These are phyloP conservation scores for Struthio camelus DNA, from an alignment of 2,113 vertebrate genomes.

Conservation along the genomic window DNA sequence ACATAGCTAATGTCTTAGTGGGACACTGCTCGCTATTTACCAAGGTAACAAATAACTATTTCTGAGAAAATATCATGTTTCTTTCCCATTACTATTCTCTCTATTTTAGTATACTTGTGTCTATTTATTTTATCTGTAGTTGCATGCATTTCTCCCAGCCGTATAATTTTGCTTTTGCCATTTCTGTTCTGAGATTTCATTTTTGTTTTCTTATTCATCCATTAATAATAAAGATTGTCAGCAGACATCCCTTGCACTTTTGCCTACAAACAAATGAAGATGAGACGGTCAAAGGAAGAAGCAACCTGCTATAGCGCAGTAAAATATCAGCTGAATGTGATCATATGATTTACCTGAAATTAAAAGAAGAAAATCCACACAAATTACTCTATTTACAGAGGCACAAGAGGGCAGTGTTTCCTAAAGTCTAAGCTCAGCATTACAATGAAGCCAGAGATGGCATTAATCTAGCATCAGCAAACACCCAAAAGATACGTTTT, in stretches of 20 bases:
- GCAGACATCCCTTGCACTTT: not conserved
- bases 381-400: not conserved
- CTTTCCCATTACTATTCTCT: not conserved
- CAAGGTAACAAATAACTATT: not conserved
- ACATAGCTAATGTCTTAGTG: not conserved
- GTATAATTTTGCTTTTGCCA: not conserved
- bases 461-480: not conserved
- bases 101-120: not conserved
- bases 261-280: not conserved
- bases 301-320: not conserved
- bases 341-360: not conserved
- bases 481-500: not conserved
- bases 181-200: not conserved
- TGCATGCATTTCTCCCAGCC: not conserved
- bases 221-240: not conserved
- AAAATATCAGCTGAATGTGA: not conserved
- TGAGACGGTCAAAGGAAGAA: not conserved
- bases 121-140: not conserved
- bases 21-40: not conserved
- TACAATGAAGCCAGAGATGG: not conserved
- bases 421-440: constrained; percentile 18
- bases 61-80: not conserved
- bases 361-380: not conserved
- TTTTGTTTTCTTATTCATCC: not conserved
- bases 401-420: constrained; percentile 59